phyloP scores from a whole-genome alignment of 2,797 vertebrate genomes.

The Notolepis coatsorum region DNA sequence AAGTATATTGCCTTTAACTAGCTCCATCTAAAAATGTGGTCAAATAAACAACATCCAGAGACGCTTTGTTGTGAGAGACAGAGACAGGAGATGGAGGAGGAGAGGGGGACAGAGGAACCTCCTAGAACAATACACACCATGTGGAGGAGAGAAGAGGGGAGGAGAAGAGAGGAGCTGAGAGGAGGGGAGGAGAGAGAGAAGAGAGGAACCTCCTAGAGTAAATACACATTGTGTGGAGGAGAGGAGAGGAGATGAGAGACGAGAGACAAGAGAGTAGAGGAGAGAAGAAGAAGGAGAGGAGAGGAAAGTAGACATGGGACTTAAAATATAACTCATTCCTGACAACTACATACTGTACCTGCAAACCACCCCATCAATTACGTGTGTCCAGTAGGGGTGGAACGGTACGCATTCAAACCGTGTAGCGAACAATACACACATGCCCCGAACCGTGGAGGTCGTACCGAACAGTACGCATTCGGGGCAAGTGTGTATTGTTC shows the following conservation, averaged over 20 bases:
- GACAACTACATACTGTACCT: slow-evolving; percentile 25
- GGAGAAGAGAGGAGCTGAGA: slow-evolving; percentile 2
- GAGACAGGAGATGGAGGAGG: no score
- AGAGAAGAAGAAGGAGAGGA: slow-evolving; percentile 9
- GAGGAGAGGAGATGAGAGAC: slow-evolving; percentile 33
- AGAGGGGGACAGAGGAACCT: slow-evolving; percentile 42
- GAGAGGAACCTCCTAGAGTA: slow-evolving; percentile 36
- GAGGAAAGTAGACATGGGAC: slow-evolving; percentile 13
- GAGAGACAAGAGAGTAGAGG: slow-evolving; percentile 34
- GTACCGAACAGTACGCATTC: no score
- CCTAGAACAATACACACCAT: slow-evolving; percentile 35
- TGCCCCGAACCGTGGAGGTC: no score
- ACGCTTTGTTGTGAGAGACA: slow-evolving; percentile 20
- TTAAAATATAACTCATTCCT: slow-evolving; percentile 37
- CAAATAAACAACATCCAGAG: slow-evolving; percentile 27
- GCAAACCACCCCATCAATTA: slow-evolving; percentile 16
- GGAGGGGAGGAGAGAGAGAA: slow-evolving; percentile 15
- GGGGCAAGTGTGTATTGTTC: no score
- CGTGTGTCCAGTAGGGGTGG: no score
- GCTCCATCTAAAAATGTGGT: slow-evolving; percentile 23
- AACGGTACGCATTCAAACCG: no score
- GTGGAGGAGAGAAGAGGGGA: slow-evolving; percentile 45
- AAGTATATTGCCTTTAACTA: not conserved
- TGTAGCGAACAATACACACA: no score
- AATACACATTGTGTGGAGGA: slow-evolving; percentile 36